Evolutionary conservation across 2,888 invertebrate species (phyloP).

Genomic region (Hartigia nigra): DNA sequence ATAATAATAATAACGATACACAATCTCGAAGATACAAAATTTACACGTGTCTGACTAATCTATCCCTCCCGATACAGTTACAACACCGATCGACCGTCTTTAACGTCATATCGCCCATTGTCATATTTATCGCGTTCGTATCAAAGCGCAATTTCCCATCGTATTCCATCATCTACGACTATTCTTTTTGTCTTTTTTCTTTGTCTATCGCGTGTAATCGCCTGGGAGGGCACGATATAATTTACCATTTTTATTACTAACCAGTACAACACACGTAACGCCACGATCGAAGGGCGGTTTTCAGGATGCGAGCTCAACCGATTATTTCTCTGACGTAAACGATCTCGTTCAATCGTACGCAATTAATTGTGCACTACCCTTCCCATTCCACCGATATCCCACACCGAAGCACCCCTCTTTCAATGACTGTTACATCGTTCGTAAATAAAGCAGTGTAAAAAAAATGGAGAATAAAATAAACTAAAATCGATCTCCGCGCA

Average conservation of each 20-base stretch:
- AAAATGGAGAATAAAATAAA: too few species aligned
- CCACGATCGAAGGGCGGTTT: slow-evolving; percentile 12
- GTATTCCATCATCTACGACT: too few species aligned
- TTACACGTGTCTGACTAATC: slow-evolving; percentile 45
- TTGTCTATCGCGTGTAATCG: slow-evolving; percentile 13
- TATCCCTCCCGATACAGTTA: not conserved
- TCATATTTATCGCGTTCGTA: slow-evolving; percentile 28
- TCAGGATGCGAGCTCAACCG: not conserved
- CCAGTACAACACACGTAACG: slow-evolving; percentile 56
- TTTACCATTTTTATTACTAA: slow-evolving; percentile 49
- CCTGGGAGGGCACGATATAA: slow-evolving; percentile 30
- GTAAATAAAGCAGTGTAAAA: not conserved
- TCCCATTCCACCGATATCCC: too few species aligned
- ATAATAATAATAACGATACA: slow-evolving; percentile 44
- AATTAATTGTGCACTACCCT: not conserved
- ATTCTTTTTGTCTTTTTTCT: too few species aligned
- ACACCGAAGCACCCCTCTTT: not conserved
- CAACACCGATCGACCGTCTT: not conserved
- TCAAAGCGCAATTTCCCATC: slow-evolving; percentile 38
- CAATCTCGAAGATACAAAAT: slow-evolving; percentile 63
- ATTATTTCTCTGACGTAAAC: not conserved
- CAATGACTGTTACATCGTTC: not conserved
- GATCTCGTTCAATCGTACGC: not conserved
- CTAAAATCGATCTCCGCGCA: not conserved
- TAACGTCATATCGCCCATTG: not conserved